Evolutionary conservation across 2,113 vertebrate genomes (phyloP).

Genomic region (Nannospalax galili): DNA sequence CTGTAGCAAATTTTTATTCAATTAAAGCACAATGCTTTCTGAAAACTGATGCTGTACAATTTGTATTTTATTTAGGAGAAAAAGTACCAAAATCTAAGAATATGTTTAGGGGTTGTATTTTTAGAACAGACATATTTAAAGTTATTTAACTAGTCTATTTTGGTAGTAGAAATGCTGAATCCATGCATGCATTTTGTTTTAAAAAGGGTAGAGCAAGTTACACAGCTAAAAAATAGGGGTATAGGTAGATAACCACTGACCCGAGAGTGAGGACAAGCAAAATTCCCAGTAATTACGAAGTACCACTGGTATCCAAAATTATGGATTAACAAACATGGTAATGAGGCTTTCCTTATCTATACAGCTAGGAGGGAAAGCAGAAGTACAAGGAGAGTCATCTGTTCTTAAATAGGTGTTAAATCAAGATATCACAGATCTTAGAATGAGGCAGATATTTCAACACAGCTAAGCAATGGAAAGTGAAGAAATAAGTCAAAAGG

Average conservation of each 20-base stretch:
- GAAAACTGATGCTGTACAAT: slow-evolving; percentile 2
- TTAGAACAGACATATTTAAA: slow-evolving; percentile 9
- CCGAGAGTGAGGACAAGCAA: neutral
- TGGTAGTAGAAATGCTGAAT: neutral
- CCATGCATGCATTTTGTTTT: neutral
- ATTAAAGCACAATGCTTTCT: slow-evolving; percentile 8
- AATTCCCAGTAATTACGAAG: neutral
- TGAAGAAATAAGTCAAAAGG: neutral
- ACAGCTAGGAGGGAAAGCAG: neutral
- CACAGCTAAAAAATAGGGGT: neutral
- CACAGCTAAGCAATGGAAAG: neutral
- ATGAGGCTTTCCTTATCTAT: neutral
- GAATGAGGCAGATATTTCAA: neutral
- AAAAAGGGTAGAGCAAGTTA: neutral
- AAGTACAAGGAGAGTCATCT: neutral
- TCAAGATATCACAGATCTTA: neutral
- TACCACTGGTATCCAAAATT: neutral
- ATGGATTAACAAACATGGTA: neutral
- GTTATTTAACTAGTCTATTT: neutral
- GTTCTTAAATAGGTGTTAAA: neutral
- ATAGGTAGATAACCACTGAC: neutral
- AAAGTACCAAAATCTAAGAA: neutral
- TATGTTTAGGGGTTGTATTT: slow-evolving; percentile 36
- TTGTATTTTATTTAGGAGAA: neutral
- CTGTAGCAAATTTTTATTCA: slow-evolving; percentile 23